Evolutionary conservation across 2,888 invertebrate species (phyloP).

Genomic region (Pristionchus maxplancki): DNA sequence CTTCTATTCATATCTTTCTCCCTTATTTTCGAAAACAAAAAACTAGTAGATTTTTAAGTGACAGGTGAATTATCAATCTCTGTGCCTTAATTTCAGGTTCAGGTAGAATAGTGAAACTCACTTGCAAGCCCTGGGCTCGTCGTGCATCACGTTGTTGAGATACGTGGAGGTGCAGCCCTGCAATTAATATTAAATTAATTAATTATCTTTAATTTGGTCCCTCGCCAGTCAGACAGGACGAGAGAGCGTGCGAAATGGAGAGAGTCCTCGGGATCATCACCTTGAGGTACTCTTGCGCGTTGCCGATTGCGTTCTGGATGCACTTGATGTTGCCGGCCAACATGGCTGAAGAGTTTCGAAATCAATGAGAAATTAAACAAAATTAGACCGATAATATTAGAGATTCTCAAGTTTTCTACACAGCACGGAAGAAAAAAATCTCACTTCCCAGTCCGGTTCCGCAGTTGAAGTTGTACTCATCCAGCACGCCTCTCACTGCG

Average conservation of each 20-base stretch:
- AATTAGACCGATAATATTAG: neutral
- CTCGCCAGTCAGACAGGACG: too few relatives aligned
- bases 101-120: neutral
- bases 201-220: too few relatives aligned
- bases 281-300: constrained; percentile 22
- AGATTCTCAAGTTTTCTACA: too few relatives aligned
- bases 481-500: constrained; percentile 41
- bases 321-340: constrained; percentile 41
- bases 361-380: neutral
- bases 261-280: too few relatives aligned
- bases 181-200: neutral
- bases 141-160: constrained; percentile 47
- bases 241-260: too few relatives aligned
- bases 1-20: too few relatives aligned
- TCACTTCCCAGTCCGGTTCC: constrained; percentile 48
- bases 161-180: constrained; percentile 48
- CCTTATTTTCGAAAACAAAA: neutral
- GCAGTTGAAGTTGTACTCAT: constrained; percentile 43
- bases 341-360: neutral
- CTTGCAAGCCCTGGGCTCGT: constrained; percentile 43
- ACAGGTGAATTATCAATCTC: too few relatives aligned
- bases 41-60: too few relatives aligned
- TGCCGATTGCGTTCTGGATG: constrained; percentile 5
- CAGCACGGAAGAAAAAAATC: neutral
- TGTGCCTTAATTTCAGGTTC: neutral